Conservation (phyloP, 1,140 invertebrate genomes). For the Akabosia matsudoensis region DNA sequence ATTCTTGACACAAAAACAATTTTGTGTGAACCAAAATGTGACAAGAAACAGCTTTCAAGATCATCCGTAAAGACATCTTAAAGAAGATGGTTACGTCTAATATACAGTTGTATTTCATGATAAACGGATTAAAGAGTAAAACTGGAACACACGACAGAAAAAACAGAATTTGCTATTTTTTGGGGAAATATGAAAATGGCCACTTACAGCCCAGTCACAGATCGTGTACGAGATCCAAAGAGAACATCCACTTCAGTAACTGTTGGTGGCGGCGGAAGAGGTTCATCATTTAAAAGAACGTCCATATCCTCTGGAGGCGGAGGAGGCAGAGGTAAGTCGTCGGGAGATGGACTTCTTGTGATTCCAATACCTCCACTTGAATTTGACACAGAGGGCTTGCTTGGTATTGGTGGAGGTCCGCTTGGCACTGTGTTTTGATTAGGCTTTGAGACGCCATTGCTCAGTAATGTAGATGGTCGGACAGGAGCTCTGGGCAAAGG, state of each 20-base stretch:
- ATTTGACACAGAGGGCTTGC: constrained; percentile 33
- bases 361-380: constrained; percentile 24
- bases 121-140: no score
- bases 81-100: no score
- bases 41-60: no score
- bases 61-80: no score
- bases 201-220: constrained; percentile 40
- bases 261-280: constrained; percentile 68
- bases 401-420: constrained; percentile 31
- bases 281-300: constrained; percentile 63
- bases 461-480: constrained; percentile 25
- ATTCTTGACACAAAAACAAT: no score
- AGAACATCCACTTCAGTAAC: constrained; percentile 36
- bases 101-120: no score
- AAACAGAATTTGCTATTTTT: no score
- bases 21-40: no score
- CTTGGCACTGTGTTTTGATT: constrained; percentile 20
- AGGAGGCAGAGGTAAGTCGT: constrained; percentile 67
- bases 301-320: constrained; percentile 61
- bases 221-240: constrained; percentile 29
- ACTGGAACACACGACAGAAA: no score
- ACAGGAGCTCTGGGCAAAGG: constrained; percentile 40
- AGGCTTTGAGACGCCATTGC: constrained; percentile 14
- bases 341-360: constrained; percentile 54
- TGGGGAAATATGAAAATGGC: constrained; percentile 1